Conservation (phyloP, 1,140 invertebrate genomes). For the Heterodera schachtii region DNA sequence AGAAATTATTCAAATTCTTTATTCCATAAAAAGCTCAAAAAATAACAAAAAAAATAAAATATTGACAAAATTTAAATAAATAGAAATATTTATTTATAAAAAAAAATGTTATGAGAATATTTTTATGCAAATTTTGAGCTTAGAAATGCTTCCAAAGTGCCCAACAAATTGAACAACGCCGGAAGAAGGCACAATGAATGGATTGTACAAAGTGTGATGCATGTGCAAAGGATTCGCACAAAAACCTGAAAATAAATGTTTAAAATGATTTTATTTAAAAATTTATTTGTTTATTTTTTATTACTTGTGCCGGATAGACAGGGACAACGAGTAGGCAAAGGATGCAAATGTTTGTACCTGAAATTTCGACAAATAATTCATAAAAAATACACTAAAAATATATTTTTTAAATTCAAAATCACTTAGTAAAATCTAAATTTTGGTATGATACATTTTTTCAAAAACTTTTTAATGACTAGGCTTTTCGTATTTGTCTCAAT, state of each 20-base stretch:
- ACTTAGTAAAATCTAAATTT: too few species aligned
- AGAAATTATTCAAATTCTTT: not conserved
- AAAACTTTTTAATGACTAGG: too few species aligned
- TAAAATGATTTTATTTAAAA: not conserved
- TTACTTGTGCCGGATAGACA: constrained; percentile 76
- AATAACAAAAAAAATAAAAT: not conserved
- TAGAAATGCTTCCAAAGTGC: not conserved
- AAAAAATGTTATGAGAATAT: not conserved
- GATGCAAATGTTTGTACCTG: constrained; percentile 28
- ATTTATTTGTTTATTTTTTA: not conserved
- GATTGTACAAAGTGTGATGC: constrained; percentile 47
- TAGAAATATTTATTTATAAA: not conserved
- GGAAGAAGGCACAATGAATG: constrained; percentile 52
- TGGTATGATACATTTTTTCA: too few species aligned
- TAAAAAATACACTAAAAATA: too few species aligned
- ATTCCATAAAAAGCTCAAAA: not conserved
- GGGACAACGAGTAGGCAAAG: constrained; percentile 81
- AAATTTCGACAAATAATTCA: too few species aligned
- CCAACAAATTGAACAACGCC: constrained; percentile 40
- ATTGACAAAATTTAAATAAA: not conserved
- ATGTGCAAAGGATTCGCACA: constrained; percentile 53
- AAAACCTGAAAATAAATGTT: constrained; percentile 30
- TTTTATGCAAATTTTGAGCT: not conserved
- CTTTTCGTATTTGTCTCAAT: too few species aligned
- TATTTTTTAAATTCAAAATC: not conserved